Evolutionary conservation across 2,888 invertebrate species (phyloP).

Genomic region (Nephrotoma flavescens): DNA sequence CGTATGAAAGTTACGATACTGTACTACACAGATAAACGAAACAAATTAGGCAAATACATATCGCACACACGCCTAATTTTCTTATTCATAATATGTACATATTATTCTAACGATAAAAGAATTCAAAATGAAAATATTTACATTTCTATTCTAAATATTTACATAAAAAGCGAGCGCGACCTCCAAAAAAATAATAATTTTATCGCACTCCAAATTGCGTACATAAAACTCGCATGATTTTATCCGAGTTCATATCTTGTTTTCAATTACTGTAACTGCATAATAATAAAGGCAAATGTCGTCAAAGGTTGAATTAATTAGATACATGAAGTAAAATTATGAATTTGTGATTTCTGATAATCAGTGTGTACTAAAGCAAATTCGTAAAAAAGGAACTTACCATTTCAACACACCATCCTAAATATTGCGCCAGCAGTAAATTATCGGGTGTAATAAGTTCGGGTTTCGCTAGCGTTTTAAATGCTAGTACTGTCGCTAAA

Average conservation of each 20-base stretch:
- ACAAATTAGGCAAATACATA: neutral
- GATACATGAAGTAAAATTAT: neutral
- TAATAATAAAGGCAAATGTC: neutral
- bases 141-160: neutral
- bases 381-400: slow-evolving; percentile 37
- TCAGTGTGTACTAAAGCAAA: no score
- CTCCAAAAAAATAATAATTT: neutral
- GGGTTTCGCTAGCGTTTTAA: slow-evolving; percentile 54
- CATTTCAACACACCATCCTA: slow-evolving; percentile 94
- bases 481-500: slow-evolving; percentile 56
- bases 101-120: neutral
- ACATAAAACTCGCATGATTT: neutral
- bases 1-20: neutral
- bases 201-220: neutral
- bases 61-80: neutral
- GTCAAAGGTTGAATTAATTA: neutral
- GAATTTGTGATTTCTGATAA: neutral
- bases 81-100: neutral
- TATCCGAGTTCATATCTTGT: neutral
- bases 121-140: neutral
- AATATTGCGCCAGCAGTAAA: slow-evolving; percentile 59
- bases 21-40: neutral
- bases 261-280: neutral
- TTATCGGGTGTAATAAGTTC: slow-evolving; percentile 59
- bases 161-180: neutral